These are phyloP conservation scores for Atethmia centrago DNA, from an alignment of 2,888 invertebrate species.

Conservation along the genomic window DNA sequence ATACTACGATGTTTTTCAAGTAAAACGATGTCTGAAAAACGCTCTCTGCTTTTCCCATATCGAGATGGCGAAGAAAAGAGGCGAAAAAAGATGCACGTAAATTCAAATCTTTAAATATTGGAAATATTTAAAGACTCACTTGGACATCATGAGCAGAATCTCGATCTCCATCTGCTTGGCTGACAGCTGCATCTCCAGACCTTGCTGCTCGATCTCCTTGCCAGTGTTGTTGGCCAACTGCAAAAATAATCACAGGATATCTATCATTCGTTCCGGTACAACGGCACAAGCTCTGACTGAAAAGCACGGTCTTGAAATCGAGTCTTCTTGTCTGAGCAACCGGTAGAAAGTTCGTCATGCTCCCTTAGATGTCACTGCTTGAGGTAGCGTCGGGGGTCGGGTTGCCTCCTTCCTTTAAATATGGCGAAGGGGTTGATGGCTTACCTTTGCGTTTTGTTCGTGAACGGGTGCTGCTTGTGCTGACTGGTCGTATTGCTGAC, in stretches of 20 bases:
- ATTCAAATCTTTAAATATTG: not conserved
- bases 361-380: too few relatives aligned
- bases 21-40: not conserved
- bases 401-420: too few relatives aligned
- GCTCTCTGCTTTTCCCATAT: not conserved
- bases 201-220: constrained; percentile 91
- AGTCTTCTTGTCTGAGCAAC: too few relatives aligned
- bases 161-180: constrained; percentile 97
- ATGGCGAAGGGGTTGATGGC: too few relatives aligned
- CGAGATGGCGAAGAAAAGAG: not conserved
- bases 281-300: too few relatives aligned
- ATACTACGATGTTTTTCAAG: too few relatives aligned
- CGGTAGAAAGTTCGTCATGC: too few relatives aligned
- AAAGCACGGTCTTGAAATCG: not conserved
- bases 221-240: constrained; percentile 90
- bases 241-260: constrained; percentile 45
- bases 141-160: constrained; percentile 95
- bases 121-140: constrained; percentile 85
- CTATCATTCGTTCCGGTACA: not conserved
- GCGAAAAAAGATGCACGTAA: not conserved
- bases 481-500: too few relatives aligned
- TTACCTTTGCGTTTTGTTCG: too few relatives aligned
- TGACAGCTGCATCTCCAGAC: constrained; percentile 93
- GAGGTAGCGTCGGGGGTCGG: too few relatives aligned
- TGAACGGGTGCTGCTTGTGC: too few relatives aligned